Base-by-base conservation (phyloP, 1,140 invertebrate species). In the Cyclina sinensis region DNA sequence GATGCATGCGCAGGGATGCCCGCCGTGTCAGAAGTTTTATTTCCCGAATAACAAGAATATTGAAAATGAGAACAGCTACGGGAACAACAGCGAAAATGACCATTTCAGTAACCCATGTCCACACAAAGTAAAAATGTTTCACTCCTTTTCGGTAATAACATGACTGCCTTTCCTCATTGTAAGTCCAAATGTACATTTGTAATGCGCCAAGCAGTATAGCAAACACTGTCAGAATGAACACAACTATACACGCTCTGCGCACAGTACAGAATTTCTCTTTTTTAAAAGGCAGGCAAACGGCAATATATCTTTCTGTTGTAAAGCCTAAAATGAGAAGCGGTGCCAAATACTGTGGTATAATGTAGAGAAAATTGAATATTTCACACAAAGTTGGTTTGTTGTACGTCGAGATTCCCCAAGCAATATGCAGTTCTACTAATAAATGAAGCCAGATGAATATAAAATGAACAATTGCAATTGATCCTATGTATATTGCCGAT, bases 231-330 rank as follows among this genome's bases (percentile, higher is more conserved):
- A 94, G 76, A 12, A 73, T 30, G 11, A 76, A 12, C 37, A 92
- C 92, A 7, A 92, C 86, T n/a, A 86, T 78, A 30, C 89, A 84
- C 57, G 94, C 93, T 27, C 92, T 62, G 0, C 68, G 43, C 1
- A 93, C 93, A 1, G 93, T 94, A 84, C 94, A 94, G 79, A 85
- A 92, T 57, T 91, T 92, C 68, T 94, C 94, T 83, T 94, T 94
- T 84, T 97, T 96, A 32, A 99, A 96, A 0, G 98, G 98, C 95
- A 99, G 98, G 94, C 98, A 99, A 0, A 99, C 98, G 0, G 99
- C 98, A 48, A 99, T 97, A 96, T 98, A 99, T 59, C 99, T 96
- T 95, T 99, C 99, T 89, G 99, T 96, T 0, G 99, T 99, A 43
- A 99, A 99, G 1, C 98, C 98, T 0, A 95, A 80, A 11, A 95